Percentiles rank a stretch among this genome's conserved stretches.
Conservation (phyloP, 1,140 invertebrate genomes). For the Linepithema humile region DNA sequence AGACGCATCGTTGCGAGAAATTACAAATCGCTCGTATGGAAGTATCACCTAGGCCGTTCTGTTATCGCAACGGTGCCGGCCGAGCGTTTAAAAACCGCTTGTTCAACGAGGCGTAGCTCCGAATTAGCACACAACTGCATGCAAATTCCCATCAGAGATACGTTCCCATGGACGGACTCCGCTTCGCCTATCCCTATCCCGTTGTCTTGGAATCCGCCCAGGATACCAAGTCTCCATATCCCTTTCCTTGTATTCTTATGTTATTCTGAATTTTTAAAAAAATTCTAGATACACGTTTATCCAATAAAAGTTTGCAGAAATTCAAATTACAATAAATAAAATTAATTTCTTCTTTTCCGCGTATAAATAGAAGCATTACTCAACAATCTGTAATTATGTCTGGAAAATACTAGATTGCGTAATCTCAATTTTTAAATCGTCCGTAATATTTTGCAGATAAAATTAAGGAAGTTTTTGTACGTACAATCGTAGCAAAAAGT, state of each 20-base stretch:
- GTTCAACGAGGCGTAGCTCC: constrained; percentile 65
- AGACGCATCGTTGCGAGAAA: constrained; percentile 51
- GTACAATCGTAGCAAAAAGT: too few species aligned
- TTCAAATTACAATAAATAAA: too few species aligned
- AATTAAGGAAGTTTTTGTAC: too few species aligned
- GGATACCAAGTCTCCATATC: neutral
- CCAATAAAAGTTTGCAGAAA: too few species aligned
- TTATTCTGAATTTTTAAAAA: neutral
- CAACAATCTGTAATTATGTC: too few species aligned
- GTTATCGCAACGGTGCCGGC: constrained; percentile 52
- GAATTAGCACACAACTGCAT: constrained; percentile 63
- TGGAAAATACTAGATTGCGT: too few species aligned
- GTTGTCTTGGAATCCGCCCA: neutral
- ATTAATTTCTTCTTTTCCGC: too few species aligned
- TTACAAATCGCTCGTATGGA: constrained; percentile 23
- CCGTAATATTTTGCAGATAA: too few species aligned
- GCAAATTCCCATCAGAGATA: constrained; percentile 53
- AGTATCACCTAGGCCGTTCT: constrained; percentile 10
- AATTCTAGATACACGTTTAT: too few species aligned
- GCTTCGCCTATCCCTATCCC: neutral
- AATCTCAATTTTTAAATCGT: too few species aligned
- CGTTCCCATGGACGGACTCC: constrained; percentile 47
- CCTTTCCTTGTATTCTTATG: neutral
- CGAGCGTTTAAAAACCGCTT: constrained; percentile 60
- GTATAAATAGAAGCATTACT: too few species aligned